A percentile compares a stretch with the other conserved stretches of the same genome.
phyloP scores from a whole-genome alignment of 2,113 vertebrate species.

The Zosterops borbonicus region DNA sequence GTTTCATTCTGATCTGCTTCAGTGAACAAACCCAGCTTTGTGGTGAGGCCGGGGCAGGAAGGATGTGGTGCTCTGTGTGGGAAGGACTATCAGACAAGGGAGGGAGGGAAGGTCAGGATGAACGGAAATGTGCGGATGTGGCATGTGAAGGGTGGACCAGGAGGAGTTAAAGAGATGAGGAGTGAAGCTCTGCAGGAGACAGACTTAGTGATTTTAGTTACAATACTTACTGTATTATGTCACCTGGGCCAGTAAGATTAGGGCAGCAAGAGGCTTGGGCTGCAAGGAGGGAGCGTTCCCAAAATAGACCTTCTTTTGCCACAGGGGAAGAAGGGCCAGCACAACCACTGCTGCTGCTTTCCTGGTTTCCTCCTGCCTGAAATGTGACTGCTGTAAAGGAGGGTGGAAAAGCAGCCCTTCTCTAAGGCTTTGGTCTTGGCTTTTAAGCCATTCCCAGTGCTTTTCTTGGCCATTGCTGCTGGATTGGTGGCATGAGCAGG shows the following conservation, averaged over 20 bases:
- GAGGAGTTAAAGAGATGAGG: background rate
- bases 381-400: background rate
- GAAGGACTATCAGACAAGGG: slow-evolving; percentile 1
- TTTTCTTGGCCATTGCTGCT: background rate
- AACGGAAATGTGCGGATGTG: background rate
- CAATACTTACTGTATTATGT: background rate
- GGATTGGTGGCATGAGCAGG: background rate
- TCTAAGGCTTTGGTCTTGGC: background rate
- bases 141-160: background rate
- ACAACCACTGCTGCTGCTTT: background rate
- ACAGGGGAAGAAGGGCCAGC: background rate
- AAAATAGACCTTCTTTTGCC: background rate
- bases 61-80: slow-evolving; percentile 46
- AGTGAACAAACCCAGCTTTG: background rate
- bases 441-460: background rate
- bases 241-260: background rate
- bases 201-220: background rate
- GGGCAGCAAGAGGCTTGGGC: background rate
- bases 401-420: background rate
- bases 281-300: background rate
- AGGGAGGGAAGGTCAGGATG: background rate
- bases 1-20: background rate
- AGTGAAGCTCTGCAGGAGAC: background rate
- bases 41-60: background rate
- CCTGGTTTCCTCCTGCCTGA: background rate